Evolutionary conservation across 2,113 vertebrate genomes (phyloP), one percentile per base, ranked within the genome.

Genomic region (Potamarius usumacintae): DNA sequence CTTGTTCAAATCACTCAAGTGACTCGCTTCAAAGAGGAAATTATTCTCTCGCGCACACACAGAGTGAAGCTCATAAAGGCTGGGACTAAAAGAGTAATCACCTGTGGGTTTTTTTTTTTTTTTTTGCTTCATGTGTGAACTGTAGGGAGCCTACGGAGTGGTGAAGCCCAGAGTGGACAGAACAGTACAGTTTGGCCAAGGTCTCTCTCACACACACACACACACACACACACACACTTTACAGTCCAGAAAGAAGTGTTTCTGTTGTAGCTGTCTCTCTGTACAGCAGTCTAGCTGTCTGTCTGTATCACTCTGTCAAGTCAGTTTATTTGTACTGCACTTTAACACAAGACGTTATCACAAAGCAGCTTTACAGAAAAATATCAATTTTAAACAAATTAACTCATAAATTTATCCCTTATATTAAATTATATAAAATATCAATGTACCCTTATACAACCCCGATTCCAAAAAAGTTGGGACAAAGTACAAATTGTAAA

Each of bases 141-240:
- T 57, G 18, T 90, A 95, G 95, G 95, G 91, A 88, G 92, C 91
- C 20, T 97, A 96, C 82, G 90, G 84, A 71, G 92, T 92, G 88
- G 88, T 96, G 90, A 92, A 96, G 91, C 98, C 98, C 89, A 96
- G 89, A 90, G 91, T 97, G 91, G 95, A 97, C 86, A 94, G 89
- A 58, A 92, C 95, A 52, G 85, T 95, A 91, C 95, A 95, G 81
- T 92, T 91, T 74, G 96, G 97, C 48, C 94, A 87, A 89, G 96
- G 96, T 97, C 94, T 93, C 92, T 22, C 55, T 20, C 78, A 52
- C 58, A n/a, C 42, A 22, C n/a, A 27, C 60, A 50, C 50, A 85
- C 22, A 74, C 18, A 20, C 34, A 4, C 8, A 72, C 17, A 72
- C 15, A 48, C 18, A 72, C 9, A 15, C 12, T 7, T 34, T 20